These are phyloP conservation scores for Trialeurodes vaporariorum DNA, from an alignment of 1,140 invertebrate species.

Conservation along the genomic window DNA sequence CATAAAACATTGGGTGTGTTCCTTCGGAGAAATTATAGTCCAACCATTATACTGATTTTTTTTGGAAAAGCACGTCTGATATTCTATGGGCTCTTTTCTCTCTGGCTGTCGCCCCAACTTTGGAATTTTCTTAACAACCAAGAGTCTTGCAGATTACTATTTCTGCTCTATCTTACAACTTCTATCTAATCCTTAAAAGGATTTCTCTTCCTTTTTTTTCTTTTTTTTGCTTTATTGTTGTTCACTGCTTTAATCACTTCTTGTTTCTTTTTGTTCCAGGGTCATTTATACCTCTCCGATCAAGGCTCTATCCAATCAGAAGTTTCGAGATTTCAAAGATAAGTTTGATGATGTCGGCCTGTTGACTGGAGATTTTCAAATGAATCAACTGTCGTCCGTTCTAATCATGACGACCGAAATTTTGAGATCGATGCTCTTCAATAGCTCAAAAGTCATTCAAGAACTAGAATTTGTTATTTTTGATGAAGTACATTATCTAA, in stretches of 20 bases:
- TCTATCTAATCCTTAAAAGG: too few relatives aligned
- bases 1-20: too few relatives aligned
- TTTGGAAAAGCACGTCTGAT: too few relatives aligned
- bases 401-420: slow-evolving; percentile 99
- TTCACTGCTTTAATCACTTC: slow-evolving; percentile 9
- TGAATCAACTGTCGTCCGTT: slow-evolving; percentile 85
- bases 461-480: slow-evolving; percentile 99
- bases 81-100: too few relatives aligned
- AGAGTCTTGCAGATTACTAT: slow-evolving; percentile 4
- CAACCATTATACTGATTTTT: too few relatives aligned
- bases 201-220: too few relatives aligned
- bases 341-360: slow-evolving; percentile 88
- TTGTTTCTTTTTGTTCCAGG: slow-evolving; percentile 41
- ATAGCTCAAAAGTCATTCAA: slow-evolving; percentile 70
- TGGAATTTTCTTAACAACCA: too few relatives aligned
- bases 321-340: slow-evolving; percentile 92
- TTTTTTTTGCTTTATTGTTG: too few relatives aligned
- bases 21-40: too few relatives aligned
- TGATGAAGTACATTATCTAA: slow-evolving; percentile 99
- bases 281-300: slow-evolving; percentile 98
- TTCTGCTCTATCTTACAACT: not conserved
- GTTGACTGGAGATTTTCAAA: slow-evolving; percentile 92
- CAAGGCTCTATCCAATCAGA: slow-evolving; percentile 98
- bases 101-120: too few relatives aligned
- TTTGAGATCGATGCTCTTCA: slow-evolving; percentile 46